phyloP scores from a whole-genome alignment of 2,888 invertebrate genomes.

The Bombylius discolor region DNA sequence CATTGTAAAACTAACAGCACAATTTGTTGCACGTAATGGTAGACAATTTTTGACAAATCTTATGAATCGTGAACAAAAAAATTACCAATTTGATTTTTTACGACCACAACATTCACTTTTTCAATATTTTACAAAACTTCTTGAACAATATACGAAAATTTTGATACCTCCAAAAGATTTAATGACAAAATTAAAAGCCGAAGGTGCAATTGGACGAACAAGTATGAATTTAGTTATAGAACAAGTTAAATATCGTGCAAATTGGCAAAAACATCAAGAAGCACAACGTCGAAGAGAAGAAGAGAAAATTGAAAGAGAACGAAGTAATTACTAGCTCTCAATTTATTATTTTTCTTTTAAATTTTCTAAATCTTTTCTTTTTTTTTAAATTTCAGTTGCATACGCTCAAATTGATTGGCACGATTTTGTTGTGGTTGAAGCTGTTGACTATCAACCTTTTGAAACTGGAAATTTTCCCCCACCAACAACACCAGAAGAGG shows the following conservation, averaged over 20 bases:
- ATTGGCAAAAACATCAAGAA: constrained; percentile 94
- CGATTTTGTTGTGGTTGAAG: constrained; percentile 99
- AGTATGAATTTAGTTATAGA: constrained; percentile 53
- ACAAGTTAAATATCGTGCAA: constrained; percentile 86
- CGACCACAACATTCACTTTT: constrained; percentile 97
- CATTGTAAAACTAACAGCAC: constrained; percentile 94
- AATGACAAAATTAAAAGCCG: constrained; percentile 61
- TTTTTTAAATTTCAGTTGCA: constrained; percentile 43
- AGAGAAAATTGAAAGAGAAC: constrained; percentile 87
- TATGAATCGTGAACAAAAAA: constrained; percentile 96
- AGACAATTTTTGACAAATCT: constrained; percentile 93
- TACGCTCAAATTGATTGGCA: constrained; percentile 99
- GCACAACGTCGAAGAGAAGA: constrained; percentile 86
- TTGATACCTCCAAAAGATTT: constrained; percentile 91
- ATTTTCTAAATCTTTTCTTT: background rate
- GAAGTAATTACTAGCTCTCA: constrained; percentile 39
- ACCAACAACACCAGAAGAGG: constrained; percentile 93
- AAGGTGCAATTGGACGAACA: constrained; percentile 49
- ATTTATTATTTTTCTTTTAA: background rate
- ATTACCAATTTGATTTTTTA: constrained; percentile 97
- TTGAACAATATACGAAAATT: constrained; percentile 98
- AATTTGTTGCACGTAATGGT: constrained; percentile 97
- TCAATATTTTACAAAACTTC: constrained; percentile 92
- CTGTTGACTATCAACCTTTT: constrained; percentile 95
- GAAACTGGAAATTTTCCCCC: constrained; percentile 94